Base-by-base conservation (phyloP, 2,888 invertebrate genomes). In the Apamea epomidion region DNA sequence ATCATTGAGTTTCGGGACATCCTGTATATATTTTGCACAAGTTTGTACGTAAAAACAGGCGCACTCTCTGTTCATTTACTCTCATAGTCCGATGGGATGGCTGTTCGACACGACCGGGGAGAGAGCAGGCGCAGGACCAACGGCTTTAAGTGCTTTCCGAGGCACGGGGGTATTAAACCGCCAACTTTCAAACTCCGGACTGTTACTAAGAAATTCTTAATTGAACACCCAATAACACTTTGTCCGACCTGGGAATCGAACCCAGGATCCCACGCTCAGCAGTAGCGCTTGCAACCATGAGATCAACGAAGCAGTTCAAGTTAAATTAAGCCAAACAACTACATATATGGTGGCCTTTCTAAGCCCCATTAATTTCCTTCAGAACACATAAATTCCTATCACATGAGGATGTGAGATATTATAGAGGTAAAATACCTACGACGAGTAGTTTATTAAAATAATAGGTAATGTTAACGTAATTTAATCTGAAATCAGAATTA, bases 281-380 rank as follows among this genome's bases (percentile, higher is more conserved):
- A 48, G 48, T 16, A 2, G 16, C 1, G 48, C 4, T 48, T 48
- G 48, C 16, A 48, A 48, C 48, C 48, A 48, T 14, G 48, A 48
- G 48, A 48, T 3, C 48, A 48, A 48, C 14, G 48, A 48, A 16
- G 16, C 48, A 48, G 48, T 16, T 48, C 14, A 48, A 48, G 45
- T 45, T 45, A 45, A 45, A 45, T 48, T 16, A 16, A 48, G 58
- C n/a, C n/a, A 60, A 60, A 60, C 5, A n/a, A 60, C n/a, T 60
- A 60, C 21, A 42, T 29, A 25, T 1, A 5, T 18, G 14, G 2
- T 54, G 60, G 8, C 67, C 71, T 84, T 85, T 62, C 29, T 37
- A 73, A 42, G 58, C 18, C 32, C n/a, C n/a, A 82, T 82, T 81
- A 81, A 82, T 62, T 68, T 84, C 10, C 42, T 1, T 21, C 37